A percentile compares a stretch with the other conserved stretches of the same genome.
Conservation (phyloP, 2,113 vertebrate genomes). For the Pseudonaja textilis region DNA sequence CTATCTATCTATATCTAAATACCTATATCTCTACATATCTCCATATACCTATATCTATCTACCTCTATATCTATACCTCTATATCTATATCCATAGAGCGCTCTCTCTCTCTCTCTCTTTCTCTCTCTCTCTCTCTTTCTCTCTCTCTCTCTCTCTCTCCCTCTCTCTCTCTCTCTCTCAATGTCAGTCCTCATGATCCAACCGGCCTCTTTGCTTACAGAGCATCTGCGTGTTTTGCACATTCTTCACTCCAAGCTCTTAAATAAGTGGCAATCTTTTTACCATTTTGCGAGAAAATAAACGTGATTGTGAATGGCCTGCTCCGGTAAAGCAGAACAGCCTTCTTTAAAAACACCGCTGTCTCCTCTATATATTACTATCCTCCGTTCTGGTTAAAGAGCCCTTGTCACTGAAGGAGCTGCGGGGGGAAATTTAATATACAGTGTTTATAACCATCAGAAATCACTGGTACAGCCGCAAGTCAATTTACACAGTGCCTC, state of each 20-base stretch:
- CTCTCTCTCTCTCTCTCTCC: too few species aligned
- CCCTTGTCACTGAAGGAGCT: slow-evolving; percentile 54
- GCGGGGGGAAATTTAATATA: slow-evolving; percentile 66
- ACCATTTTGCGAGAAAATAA: slow-evolving; percentile 52
- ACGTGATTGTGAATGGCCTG: slow-evolving; percentile 48
- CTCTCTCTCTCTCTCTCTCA: background rate
- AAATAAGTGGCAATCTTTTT: slow-evolving; percentile 6
- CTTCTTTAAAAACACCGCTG: slow-evolving; percentile 64
- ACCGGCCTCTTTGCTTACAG: slow-evolving; percentile 33
- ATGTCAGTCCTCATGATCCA: slow-evolving; percentile 31
- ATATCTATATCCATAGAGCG: too few species aligned
- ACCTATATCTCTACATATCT: too few species aligned
- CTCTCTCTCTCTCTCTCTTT: too few species aligned
- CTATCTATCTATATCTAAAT: too few species aligned
- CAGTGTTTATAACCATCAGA: slow-evolving; percentile 65
- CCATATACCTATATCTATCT: too few species aligned
- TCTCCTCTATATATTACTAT: slow-evolving; percentile 54
- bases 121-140: too few species aligned
- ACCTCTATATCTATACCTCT: too few species aligned
- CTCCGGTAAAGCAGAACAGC: slow-evolving; percentile 46
- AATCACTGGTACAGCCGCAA: slow-evolving; percentile 66
- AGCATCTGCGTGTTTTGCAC: background rate
- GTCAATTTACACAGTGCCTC: slow-evolving; percentile 68
- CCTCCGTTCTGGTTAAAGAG: slow-evolving; percentile 65
- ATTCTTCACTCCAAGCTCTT: slow-evolving; percentile 35